These are phyloP conservation scores for Podarcis muralis DNA, from an alignment of 2,113 vertebrate species.

Conservation along the genomic window DNA sequence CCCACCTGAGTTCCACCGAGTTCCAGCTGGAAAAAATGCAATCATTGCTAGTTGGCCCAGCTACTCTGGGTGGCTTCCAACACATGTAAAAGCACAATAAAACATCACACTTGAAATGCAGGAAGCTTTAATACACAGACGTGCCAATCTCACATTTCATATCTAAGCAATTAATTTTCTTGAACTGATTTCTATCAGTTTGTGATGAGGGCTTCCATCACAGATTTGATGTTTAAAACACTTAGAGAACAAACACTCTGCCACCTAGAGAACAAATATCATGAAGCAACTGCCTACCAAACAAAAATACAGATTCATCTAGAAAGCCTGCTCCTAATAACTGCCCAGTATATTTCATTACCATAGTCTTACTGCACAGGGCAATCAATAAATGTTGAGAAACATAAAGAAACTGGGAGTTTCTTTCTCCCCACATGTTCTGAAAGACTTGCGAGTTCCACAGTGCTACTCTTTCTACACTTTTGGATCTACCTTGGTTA, in stretches of 20 bases:
- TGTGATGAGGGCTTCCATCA: background rate
- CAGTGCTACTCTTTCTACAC: background rate
- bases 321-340: background rate
- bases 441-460: background rate
- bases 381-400: background rate
- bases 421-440: background rate
- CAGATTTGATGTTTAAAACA: background rate
- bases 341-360: background rate
- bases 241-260: background rate
- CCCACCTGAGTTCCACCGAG: no score
- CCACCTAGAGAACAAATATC: no score
- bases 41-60: no score
- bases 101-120: background rate
- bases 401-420: background rate
- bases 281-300: no score
- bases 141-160: background rate
- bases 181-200: background rate
- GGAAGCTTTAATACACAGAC: background rate
- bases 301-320: background rate
- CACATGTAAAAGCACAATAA: no score
- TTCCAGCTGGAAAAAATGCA: no score
- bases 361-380: background rate
- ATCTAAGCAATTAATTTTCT: conserved; percentile 18
- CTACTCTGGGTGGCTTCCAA: no score
- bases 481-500: background rate